These are phyloP conservation scores for Xiphophorus hellerii DNA, from an alignment of 2,113 vertebrate species.

Conservation along the genomic window DNA sequence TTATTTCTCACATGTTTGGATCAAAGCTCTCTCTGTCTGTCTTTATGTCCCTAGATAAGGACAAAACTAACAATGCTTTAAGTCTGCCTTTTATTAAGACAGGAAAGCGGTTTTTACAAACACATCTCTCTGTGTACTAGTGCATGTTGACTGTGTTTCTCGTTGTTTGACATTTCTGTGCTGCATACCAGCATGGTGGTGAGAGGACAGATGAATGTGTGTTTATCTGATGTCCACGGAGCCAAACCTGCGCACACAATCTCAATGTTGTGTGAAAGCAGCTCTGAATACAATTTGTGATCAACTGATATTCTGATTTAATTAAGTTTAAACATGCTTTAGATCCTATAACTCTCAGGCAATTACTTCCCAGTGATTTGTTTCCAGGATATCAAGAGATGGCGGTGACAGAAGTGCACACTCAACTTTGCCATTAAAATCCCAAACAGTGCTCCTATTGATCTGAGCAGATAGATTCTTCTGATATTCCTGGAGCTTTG, in stretches of 20 bases:
- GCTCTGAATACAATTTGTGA: not conserved
- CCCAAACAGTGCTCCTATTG: constrained; percentile 48
- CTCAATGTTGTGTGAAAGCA: constrained; percentile 3
- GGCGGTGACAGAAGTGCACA: constrained; percentile 11
- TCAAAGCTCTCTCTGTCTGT: constrained; percentile 1
- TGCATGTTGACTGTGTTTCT: constrained; percentile 38
- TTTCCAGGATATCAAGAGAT: not conserved
- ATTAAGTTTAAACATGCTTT: not conserved
- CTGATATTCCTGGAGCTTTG: constrained; percentile 19
- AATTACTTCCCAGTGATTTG: not conserved
- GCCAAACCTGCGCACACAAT: constrained; percentile 30
- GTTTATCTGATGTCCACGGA: constrained; percentile 40
- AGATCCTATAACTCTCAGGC: not conserved
- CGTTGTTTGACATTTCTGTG: constrained; percentile 58
- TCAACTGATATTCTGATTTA: not conserved
- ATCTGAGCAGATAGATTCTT: constrained; percentile 31
- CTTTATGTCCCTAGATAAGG: constrained; percentile 2
- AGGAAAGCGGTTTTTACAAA: constrained; percentile 16
- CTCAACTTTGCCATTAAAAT: constrained; percentile 21
- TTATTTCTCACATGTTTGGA: constrained; percentile 24
- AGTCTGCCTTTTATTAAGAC: constrained; percentile 5
- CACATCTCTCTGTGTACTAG: constrained; percentile 21
- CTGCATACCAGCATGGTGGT: constrained; percentile 24
- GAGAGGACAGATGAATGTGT: constrained; percentile 33
- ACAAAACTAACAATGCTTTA: constrained; percentile 30